These are phyloP conservation scores for Ips typographus DNA, from an alignment of 1,140 invertebrate species.

Conservation along the genomic window DNA sequence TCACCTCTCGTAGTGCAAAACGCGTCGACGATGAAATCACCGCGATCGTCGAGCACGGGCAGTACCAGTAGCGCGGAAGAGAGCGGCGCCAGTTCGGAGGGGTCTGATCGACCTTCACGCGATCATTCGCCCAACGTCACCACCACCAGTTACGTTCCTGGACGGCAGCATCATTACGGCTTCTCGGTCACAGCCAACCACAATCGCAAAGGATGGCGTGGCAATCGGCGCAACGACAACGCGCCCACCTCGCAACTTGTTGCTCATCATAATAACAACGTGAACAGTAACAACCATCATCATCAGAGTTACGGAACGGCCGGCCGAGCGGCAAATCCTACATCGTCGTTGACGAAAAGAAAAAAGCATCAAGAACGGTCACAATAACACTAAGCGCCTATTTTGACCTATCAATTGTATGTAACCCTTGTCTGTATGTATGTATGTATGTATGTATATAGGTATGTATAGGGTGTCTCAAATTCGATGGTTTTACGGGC, in stretches of 20 bases:
- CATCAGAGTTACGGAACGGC: conserved; percentile 15
- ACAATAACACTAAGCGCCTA: conserved; percentile 12
- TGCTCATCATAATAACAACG: neutral
- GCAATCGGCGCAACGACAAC: neutral
- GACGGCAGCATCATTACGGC: neutral
- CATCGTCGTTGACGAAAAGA: conserved; percentile 32
- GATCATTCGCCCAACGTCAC: conserved; percentile 47
- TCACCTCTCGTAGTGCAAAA: conserved; percentile 7
- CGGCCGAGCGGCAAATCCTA: conserved; percentile 20
- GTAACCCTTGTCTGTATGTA: too few species aligned
- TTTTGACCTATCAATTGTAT: too few species aligned
- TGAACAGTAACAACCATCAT: conserved; percentile 2
- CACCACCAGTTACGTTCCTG: neutral
- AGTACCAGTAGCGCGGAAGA: conserved; percentile 49
- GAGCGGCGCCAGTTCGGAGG: conserved; percentile 48
- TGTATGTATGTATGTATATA: too few species aligned
- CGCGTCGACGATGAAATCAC: conserved; percentile 30
- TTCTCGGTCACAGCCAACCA: neutral
- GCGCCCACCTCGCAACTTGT: too few species aligned
- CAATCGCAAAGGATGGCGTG: neutral
- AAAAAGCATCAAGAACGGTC: conserved; percentile 41
- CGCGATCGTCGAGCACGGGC: conserved; percentile 48
- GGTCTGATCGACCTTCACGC: conserved; percentile 46
- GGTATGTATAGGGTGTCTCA: too few species aligned
- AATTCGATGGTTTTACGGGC: too few species aligned